Evolutionary conservation across 53 echinoderm and acorn worm species (phyloP).

Genomic region (Actinopyga echinites): DNA sequence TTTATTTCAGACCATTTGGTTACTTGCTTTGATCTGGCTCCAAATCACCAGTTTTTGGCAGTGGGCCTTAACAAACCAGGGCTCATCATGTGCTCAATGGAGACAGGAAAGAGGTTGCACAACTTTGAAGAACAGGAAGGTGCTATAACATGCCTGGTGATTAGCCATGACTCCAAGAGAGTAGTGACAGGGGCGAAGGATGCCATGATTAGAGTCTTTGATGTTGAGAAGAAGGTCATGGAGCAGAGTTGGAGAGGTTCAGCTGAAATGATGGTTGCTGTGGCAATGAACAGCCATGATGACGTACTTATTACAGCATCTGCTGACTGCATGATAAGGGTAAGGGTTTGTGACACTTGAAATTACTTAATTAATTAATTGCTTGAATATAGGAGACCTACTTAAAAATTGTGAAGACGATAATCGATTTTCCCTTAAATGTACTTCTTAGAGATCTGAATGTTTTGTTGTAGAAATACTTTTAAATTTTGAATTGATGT

Average conservation of each 20-base stretch:
- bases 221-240: constrained; percentile 61
- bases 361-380: too few relatives aligned
- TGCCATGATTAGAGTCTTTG: constrained; percentile 71
- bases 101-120: constrained; percentile 65
- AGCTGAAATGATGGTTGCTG: constrained; percentile 66
- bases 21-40: constrained; percentile 69
- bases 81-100: constrained; percentile 77
- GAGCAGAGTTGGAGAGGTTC: constrained; percentile 85
- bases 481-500: too few relatives aligned
- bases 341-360: too few relatives aligned
- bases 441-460: too few relatives aligned
- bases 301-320: constrained; percentile 87
- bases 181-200: constrained; percentile 84
- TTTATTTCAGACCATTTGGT: constrained; percentile 66
- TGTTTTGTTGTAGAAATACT: too few relatives aligned
- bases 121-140: constrained; percentile 84
- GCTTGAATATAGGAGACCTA: too few relatives aligned
- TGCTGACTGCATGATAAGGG: constrained; percentile 84
- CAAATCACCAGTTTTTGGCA: constrained; percentile 67
- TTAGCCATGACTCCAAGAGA: constrained; percentile 71
- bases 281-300: constrained; percentile 89
- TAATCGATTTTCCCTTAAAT: too few relatives aligned
- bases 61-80: constrained; percentile 80
- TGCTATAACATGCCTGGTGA: constrained; percentile 65
- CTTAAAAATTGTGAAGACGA: too few relatives aligned